Evolutionary conservation across 2,797 vertebrate species (phyloP), one percentile per base, ranked within the genome.

Genomic region (Sorex maritimensis): DNA sequence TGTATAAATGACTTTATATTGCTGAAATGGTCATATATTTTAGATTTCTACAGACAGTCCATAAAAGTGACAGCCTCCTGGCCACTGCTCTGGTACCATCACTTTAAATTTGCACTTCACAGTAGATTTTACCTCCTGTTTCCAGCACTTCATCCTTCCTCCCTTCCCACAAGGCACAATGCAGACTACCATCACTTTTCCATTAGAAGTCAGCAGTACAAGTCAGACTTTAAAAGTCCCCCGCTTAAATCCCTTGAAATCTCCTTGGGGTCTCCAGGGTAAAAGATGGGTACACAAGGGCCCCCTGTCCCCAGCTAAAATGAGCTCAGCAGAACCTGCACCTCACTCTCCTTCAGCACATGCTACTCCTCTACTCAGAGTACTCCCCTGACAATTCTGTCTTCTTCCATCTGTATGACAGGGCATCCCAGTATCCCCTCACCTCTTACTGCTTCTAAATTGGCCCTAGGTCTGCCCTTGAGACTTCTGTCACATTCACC

Each of bases 371-470:
- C 17, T 3, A 13, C 24, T 41, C 15, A 44, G 69, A 81, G 30
- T 2, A 0, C 5, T 23, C 7, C 13, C 7, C 21, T n/a, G 49
- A 73, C 7, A 19, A 30, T 3, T 26, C 11, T 19, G 41, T 0
- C 0, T 3, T 13, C 15, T 4, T 9, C 0, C 6, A 49, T 75
- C 69, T 75, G 58, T n/a, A 41, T 81, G 30, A 82, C 41, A 34
- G 65, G 68, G 17, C 17, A 65, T 21, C 28, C 52, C 52, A 55
- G 52, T 10, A 19, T 30, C 4, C 23, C 9, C 9, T 10, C 34
- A 72, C 23, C 2, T 23, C n/a, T 55, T 72, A 44, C 21, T 23
- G 11, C 44, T 46, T 21, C 15, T 44, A 46, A 75, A 68, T 46
- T 34, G 6, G 49, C 5, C 26, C 5, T 9, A 11, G 6, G 15